Conservation (phyloP, 2,888 invertebrate species). For the Tortricodes alternella region DNA sequence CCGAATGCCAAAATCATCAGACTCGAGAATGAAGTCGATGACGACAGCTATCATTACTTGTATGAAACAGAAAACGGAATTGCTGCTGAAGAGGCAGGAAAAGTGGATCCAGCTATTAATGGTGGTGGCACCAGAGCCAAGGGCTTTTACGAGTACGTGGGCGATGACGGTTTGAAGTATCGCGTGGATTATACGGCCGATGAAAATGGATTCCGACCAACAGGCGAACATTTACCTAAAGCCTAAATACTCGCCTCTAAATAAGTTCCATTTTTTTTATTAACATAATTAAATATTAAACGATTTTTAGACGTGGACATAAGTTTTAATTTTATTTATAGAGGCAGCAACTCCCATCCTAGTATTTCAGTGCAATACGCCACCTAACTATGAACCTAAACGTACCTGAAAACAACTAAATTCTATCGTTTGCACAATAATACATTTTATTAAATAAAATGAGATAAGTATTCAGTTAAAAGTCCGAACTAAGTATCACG, state of each 20-base stretch:
- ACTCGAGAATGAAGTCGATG: slow-evolving; percentile 73
- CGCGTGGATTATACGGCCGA: slow-evolving; percentile 84
- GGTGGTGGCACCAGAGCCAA: slow-evolving; percentile 83
- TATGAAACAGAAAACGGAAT: slow-evolving; percentile 86
- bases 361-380: too few species aligned
- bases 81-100: slow-evolving; percentile 84
- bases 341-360: neutral
- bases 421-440: too few species aligned
- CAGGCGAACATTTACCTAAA: slow-evolving; percentile 78
- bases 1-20: slow-evolving; percentile 80
- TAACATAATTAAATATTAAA: slow-evolving; percentile 2
- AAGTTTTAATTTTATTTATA: neutral
- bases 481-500: too few species aligned
- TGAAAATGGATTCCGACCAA: slow-evolving; percentile 82
- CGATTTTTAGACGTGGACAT: slow-evolving; percentile 14
- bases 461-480: too few species aligned
- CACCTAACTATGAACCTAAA: too few species aligned
- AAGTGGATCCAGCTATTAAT: slow-evolving; percentile 75
- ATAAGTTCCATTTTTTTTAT: slow-evolving; percentile 19
- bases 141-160: slow-evolving; percentile 87
- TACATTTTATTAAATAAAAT: too few species aligned
- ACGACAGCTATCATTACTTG: slow-evolving; percentile 83
- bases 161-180: slow-evolving; percentile 83
- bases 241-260: slow-evolving; percentile 26
- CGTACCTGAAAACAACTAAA: too few species aligned